Evolutionary conservation across 2,113 vertebrate genomes (phyloP), one percentile per base, ranked within the genome.

Genomic region (Myrmophylax atrothorax): DNA sequence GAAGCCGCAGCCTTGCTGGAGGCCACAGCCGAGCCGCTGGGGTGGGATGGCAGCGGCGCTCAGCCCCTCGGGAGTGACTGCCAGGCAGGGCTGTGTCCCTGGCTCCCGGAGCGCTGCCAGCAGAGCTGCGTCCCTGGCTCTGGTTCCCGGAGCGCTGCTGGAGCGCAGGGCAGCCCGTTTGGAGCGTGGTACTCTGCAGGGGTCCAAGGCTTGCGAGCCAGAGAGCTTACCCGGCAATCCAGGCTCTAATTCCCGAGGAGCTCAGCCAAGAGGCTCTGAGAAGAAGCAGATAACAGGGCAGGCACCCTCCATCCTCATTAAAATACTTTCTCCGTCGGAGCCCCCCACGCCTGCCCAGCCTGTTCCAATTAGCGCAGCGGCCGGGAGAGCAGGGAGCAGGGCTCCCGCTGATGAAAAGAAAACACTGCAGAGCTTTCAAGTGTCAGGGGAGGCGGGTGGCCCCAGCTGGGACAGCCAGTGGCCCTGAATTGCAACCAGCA

Each of bases 381-480:
- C 4, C 3, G 13, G 72, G 83, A 73, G 79, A 50, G 53, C 59
- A 19, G 56, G 40, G 59, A 74, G 74, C 44, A 1, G 26, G 17
- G 42, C 58, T 94, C 52, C 56, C 13, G 20, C 20, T 91, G 84
- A 96, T 94, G 90, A 83, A 97, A 97, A 80, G 84, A 97, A 96
- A 96, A 97, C 84, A 91, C 47, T 18, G 73, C 44, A 3, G 28
- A 47, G 76, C 55, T 95, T 94, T 58, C 62, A 40, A 73, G 78
- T 9, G 59, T 18, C 2, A 3, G 33, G 85, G 69, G 74, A 89
- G 75, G 29, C 7, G 12, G n/a, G 14, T 2, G 18, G 49, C 80
- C 47, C 52, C 3, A 4, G 44, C 94, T 31, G 85, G 67, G 70
- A 72, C 67, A 75, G 62, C 0, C 31, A 25, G 49, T 28, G 66